Conservation (phyloP, 2,797 vertebrate species). For the Rhabdomys pumilio region DNA sequence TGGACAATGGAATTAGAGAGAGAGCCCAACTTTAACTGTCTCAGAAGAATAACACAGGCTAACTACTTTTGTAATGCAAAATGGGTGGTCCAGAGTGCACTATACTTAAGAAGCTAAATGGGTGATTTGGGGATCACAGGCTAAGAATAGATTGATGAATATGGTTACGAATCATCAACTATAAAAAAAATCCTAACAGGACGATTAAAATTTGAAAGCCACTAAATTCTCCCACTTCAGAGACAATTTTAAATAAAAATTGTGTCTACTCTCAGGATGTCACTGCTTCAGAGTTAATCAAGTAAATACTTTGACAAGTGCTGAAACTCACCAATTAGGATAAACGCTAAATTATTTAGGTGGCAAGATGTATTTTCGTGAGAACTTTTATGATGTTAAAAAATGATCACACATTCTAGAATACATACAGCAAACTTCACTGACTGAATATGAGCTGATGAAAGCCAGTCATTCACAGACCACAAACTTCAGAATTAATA, state of each 20-base stretch:
- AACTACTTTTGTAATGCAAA: not conserved
- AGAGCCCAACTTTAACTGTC: not conserved
- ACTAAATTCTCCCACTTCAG: slow-evolving; percentile 51
- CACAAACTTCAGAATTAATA: slow-evolving; percentile 34
- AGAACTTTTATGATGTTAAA: slow-evolving; percentile 51
- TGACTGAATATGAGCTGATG: not conserved
- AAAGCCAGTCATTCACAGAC: slow-evolving; percentile 10
- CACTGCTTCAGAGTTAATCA: slow-evolving; percentile 29
- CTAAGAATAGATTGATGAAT: not conserved
- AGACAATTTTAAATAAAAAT: slow-evolving; percentile 53
- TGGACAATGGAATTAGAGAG: not conserved
- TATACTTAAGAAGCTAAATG: not conserved
- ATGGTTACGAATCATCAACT: slow-evolving; percentile 2
- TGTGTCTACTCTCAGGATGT: slow-evolving; percentile 15
- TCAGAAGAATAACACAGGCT: not conserved
- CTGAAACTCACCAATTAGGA: slow-evolving; percentile 52
- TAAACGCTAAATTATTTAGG: slow-evolving; percentile 61
- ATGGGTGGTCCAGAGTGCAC: not conserved
- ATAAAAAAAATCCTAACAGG: not conserved
- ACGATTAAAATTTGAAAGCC: slow-evolving; percentile 42
- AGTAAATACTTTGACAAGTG: slow-evolving; percentile 74
- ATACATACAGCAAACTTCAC: not conserved
- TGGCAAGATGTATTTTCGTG: slow-evolving; percentile 44
- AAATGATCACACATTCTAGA: slow-evolving; percentile 69
- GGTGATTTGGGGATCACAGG: not conserved